Conservation (phyloP, 2,888 invertebrate species). For the Pyrrhosoma nymphula region DNA sequence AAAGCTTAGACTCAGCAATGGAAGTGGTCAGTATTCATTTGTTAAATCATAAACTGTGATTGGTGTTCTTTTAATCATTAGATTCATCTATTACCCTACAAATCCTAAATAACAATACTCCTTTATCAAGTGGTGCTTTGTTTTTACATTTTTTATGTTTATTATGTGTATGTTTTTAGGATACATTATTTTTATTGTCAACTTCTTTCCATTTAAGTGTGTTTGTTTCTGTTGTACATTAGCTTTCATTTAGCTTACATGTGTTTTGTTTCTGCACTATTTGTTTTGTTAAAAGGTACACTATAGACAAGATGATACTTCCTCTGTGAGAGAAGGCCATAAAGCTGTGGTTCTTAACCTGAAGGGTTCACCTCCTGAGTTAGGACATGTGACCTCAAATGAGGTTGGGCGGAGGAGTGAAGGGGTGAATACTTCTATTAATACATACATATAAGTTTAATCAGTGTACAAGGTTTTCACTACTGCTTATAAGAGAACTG, state of each 20-base stretch:
- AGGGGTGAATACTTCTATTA: not conserved
- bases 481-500: too few species aligned
- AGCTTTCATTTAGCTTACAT: not conserved
- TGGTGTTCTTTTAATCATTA: conserved; percentile 15
- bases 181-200: not conserved
- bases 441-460: not conserved
- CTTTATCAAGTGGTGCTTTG: not conserved
- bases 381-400: not conserved
- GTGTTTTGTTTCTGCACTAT: not conserved
- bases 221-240: not conserved
- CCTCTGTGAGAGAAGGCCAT: not conserved
- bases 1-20: conserved; percentile 77
- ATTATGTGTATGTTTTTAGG: conserved; percentile 4
- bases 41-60: conserved; percentile 32
- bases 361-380: not conserved
- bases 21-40: conserved; percentile 76
- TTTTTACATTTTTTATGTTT: not conserved
- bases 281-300: not conserved
- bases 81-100: not conserved
- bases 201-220: not conserved
- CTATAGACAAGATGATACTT: not conserved
- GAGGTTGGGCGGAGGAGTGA: not conserved
- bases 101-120: conserved; percentile 1
- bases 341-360: not conserved
- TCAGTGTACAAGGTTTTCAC: not conserved